Base-by-base conservation (phyloP, 2,888 invertebrate species). In the Lithophane ornitopus region DNA sequence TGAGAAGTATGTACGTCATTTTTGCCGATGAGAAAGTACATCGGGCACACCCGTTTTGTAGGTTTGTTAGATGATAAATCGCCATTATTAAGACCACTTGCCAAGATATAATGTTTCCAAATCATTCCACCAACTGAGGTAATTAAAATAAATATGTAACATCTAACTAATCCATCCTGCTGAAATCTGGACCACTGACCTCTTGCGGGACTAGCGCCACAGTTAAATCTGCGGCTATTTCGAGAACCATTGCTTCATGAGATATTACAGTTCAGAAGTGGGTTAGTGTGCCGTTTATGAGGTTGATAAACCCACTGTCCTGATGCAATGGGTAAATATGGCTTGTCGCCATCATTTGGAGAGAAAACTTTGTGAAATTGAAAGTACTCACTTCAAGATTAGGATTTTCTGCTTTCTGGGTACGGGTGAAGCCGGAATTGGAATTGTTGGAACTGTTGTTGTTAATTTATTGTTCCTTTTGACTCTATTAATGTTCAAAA, bases 291-390 rank as follows among this genome's bases (percentile, higher is more conserved):
- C 6, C 76, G 71, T 69, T 79, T 68, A 63, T 74, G 76, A 83
- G 81, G 74, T 66, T 84, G 81, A 77, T 84, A 84, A 83, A 77
- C 84, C 62, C 73, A 49, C 46, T 67, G 76, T 73, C 65, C 80
- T 84, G 67, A 74, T 84, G 81, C 80, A 84, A 84, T 84, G 69
- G n/a, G 62, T 22, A 71, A 78, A 67, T 82, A 78, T 71, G 54
- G 28, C 2, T 9, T 61, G 22, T 26, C 63, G 79, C 59, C 71
- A 66, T 74, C 26, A 16, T 62, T 41, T 52, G 28, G 0, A 39
- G 14, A 22, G n/a, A 22, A 49, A 63, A 69, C 59, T 54, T 52
- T 74, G 56, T 67, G 66, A 56, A 62, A 41, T 22, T n/a, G 1
- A 61, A 61, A 14, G 7, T 61, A 61, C 22, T 34, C 4, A 34